Conservation (phyloP, 2,888 invertebrate genomes). For the Cecidostiba fungosa region DNA sequence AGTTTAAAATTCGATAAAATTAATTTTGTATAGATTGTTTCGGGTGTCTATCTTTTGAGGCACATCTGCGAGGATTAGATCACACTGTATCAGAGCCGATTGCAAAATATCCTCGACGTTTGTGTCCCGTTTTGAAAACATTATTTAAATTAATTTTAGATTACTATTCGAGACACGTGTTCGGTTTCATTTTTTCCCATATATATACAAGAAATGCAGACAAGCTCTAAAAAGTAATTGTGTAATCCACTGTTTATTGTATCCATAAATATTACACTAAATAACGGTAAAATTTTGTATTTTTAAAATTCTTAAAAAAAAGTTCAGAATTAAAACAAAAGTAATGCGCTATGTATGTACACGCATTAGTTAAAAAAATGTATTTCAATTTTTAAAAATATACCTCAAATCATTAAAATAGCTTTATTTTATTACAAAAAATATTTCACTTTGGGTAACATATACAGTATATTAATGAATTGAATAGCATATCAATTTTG, state of each 20-base stretch:
- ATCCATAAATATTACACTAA: background rate
- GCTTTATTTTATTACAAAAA: conserved; percentile 22
- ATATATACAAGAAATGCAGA: background rate
- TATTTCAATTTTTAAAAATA: background rate
- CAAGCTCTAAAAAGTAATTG: background rate
- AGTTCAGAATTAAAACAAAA: too few species aligned
- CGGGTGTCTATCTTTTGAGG: conserved; percentile 71
- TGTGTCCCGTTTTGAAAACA: background rate
- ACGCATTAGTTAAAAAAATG: too few species aligned
- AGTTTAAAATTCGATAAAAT: conserved; percentile 61
- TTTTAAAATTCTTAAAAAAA: too few species aligned
- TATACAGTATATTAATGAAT: conserved; percentile 2
- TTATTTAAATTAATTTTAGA: background rate
- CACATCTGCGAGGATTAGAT: conserved; percentile 64
- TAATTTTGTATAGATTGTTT: conserved; percentile 65
- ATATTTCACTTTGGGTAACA: background rate
- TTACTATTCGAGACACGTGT: background rate
- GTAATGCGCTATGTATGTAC: too few species aligned
- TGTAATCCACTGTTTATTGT: background rate
- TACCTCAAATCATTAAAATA: too few species aligned
- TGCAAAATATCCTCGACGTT: conserved; percentile 17
- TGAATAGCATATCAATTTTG: background rate
- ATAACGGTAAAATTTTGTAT: background rate
- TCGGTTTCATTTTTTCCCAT: too few species aligned
- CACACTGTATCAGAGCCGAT: conserved; percentile 16